Evolutionary conservation across 2,113 vertebrate species (phyloP).

Genomic region (Cyprinus carpio): DNA sequence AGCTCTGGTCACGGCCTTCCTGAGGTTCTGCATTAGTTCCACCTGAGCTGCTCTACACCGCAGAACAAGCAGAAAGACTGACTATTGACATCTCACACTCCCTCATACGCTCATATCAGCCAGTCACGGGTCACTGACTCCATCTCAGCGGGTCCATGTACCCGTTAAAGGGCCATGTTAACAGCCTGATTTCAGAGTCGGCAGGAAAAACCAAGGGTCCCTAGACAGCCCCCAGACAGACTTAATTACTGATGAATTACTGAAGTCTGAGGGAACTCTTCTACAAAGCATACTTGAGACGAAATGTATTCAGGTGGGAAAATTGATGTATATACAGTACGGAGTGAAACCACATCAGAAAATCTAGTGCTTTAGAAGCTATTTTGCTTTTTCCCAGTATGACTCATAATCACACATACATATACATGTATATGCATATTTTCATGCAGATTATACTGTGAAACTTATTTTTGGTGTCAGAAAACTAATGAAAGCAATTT

Average conservation of each 20-base stretch:
- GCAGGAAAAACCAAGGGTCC: conserved; percentile 73
- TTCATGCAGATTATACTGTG: conserved; percentile 8
- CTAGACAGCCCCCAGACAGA: conserved; percentile 70
- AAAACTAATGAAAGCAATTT: neutral
- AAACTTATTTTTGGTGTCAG: conserved; percentile 1
- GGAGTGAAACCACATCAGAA: conserved; percentile 51
- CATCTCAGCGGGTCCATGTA: conserved; percentile 69
- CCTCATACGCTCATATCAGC: conserved; percentile 51
- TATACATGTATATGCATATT: conserved; percentile 21
- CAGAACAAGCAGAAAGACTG: conserved; percentile 72
- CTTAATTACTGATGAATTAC: conserved; percentile 83
- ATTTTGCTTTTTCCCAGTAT: neutral
- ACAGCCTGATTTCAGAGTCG: conserved; percentile 76
- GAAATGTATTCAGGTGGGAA: conserved; percentile 47
- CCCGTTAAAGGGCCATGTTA: conserved; percentile 82
- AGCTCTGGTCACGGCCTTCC: conserved; percentile 71
- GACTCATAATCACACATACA: conserved; percentile 11
- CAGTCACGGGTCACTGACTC: conserved; percentile 80
- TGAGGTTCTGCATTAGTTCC: conserved; percentile 81
- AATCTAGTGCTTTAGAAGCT: neutral
- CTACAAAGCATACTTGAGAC: conserved; percentile 69
- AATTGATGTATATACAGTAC: conserved; percentile 15
- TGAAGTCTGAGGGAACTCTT: conserved; percentile 70
- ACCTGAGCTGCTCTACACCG: conserved; percentile 72
- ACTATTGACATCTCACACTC: conserved; percentile 79